phyloP scores from a whole-genome alignment of 2,888 invertebrate species.

The Temnothorax ravouxi region DNA sequence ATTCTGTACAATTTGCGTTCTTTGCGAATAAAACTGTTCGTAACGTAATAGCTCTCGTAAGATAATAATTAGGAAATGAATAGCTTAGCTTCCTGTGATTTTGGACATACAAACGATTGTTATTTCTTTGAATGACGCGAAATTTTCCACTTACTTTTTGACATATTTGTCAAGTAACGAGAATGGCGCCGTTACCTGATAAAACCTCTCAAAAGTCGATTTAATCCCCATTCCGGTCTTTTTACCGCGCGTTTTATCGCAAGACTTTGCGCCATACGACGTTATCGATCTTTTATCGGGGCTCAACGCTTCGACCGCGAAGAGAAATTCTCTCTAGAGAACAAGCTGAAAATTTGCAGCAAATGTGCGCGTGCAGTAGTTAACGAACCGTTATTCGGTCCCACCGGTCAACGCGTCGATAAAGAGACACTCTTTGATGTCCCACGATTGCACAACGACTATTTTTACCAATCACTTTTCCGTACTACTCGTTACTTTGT shows the following conservation, averaged over 20 bases:
- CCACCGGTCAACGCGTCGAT: constrained; percentile 27
- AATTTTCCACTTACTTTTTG: not conserved
- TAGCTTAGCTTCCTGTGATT: not conserved
- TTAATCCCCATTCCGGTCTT: not conserved
- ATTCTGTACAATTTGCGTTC: constrained; percentile 2
- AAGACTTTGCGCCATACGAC: not conserved
- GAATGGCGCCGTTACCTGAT: not conserved
- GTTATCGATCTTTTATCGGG: constrained; percentile 29
- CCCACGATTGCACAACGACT: constrained; percentile 36
- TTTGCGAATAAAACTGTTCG: not conserved
- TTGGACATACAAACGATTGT: not conserved
- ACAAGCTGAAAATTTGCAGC: constrained; percentile 31
- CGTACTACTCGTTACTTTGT: constrained; percentile 9
- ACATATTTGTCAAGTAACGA: not conserved
- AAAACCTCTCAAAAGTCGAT: not conserved
- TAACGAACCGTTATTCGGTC: constrained; percentile 40
- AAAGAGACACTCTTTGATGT: constrained; percentile 46
- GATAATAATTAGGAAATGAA: not conserved
- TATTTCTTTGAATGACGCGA: not conserved
- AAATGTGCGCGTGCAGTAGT: constrained; percentile 14
- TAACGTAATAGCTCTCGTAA: not conserved
- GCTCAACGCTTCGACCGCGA: not conserved
- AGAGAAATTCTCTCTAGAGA: not conserved
- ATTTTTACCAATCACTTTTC: constrained; percentile 31
- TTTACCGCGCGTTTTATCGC: constrained; percentile 11